Percentiles rank a stretch among this genome's conserved stretches.
Conservation (phyloP, 2,797 vertebrate genomes). For the Fistularia commersonii region DNA sequence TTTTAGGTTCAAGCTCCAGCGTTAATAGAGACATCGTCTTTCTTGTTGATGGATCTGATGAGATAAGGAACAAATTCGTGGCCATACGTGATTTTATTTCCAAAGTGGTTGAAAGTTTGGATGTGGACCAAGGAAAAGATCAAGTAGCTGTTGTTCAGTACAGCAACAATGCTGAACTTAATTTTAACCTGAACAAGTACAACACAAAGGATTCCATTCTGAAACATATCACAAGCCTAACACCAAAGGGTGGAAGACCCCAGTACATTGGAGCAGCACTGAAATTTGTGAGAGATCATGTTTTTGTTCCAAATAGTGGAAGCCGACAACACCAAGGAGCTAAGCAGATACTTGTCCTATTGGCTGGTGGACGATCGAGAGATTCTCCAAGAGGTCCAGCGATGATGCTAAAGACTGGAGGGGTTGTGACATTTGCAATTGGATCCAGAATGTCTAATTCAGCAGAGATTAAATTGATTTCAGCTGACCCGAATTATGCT, state of each 20-base stretch:
- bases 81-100: constrained; percentile 66
- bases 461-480: too few species aligned
- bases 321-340: constrained; percentile 47
- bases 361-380: constrained; percentile 69
- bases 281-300: constrained; percentile 65
- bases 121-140: constrained; percentile 65
- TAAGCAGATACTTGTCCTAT: constrained; percentile 67
- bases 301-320: constrained; percentile 59
- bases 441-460: constrained; percentile 63
- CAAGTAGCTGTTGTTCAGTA: constrained; percentile 75
- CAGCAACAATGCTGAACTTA: constrained; percentile 65
- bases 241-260: constrained; percentile 70
- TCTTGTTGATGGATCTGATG: constrained; percentile 79
- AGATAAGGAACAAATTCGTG: constrained; percentile 64
- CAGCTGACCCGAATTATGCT: too few species aligned
- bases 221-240: constrained; percentile 54
- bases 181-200: constrained; percentile 66
- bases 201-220: constrained; percentile 54
- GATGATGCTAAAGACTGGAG: constrained; percentile 57
- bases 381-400: constrained; percentile 71
- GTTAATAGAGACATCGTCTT: constrained; percentile 74
- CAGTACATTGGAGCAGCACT: constrained; percentile 72
- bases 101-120: constrained; percentile 58
- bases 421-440: constrained; percentile 64
- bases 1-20: constrained; percentile 51